Conservation (phyloP, 2,797 vertebrate genomes). For the Catostomus latipinnis region DNA sequence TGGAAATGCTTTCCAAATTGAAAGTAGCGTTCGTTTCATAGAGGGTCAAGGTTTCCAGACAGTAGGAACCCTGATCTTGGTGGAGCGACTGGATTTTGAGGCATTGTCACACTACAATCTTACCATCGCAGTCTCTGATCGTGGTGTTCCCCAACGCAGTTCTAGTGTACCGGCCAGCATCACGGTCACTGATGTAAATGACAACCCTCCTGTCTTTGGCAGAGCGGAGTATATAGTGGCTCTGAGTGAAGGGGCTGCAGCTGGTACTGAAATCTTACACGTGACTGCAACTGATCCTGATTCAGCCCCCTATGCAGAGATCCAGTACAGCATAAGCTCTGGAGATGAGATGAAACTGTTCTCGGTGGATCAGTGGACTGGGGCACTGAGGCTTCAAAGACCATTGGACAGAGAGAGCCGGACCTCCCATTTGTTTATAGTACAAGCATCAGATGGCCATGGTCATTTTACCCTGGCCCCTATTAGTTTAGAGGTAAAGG, state of each 20-base stretch:
- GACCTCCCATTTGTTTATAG: constrained; percentile 82
- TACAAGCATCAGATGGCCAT: constrained; percentile 86
- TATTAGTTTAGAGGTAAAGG: constrained; percentile 89
- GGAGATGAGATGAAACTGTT: constrained; percentile 89
- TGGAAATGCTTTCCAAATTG: constrained; percentile 92
- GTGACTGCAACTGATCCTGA: constrained; percentile 90
- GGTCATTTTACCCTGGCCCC: constrained; percentile 89
- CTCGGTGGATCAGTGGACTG: constrained; percentile 86
- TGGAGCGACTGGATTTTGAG: constrained; percentile 92
- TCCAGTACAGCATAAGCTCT: constrained; percentile 91
- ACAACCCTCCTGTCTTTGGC: constrained; percentile 89
- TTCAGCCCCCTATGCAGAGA: constrained; percentile 82
- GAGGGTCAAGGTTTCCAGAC: constrained; percentile 84
- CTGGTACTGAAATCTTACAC: constrained; percentile 89
- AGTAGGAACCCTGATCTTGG: constrained; percentile 87
- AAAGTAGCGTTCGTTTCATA: constrained; percentile 85
- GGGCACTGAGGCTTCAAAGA: constrained; percentile 82
- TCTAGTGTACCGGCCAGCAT: constrained; percentile 86
- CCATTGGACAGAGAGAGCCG: constrained; percentile 88
- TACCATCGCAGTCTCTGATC: constrained; percentile 89
- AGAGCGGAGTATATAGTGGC: constrained; percentile 84
- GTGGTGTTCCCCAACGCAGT: constrained; percentile 89
- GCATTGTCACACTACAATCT: constrained; percentile 87
- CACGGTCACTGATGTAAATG: constrained; percentile 86
- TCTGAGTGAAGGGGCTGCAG: constrained; percentile 82